Conservation (phyloP, 2,888 invertebrate genomes). For the Electrophaes corylata region DNA sequence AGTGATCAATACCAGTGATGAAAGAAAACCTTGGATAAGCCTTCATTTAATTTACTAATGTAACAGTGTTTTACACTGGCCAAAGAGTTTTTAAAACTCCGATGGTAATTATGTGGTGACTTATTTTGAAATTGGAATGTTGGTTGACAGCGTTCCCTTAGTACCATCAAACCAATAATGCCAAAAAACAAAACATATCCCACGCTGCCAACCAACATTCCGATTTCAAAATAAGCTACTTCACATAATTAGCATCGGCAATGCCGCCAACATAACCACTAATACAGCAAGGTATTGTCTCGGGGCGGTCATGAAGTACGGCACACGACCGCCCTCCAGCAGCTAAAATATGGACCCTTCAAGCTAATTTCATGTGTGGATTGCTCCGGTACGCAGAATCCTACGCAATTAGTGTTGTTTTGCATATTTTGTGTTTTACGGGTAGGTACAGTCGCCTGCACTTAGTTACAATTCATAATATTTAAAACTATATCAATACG, state of each 20-base stretch:
- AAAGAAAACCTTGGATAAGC: no score
- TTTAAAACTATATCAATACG: no score
- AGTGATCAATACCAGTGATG: no score
- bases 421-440: background rate
- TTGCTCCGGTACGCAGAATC: constrained; percentile 23
- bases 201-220: constrained; percentile 22
- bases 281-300: constrained; percentile 42
- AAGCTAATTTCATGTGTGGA: constrained; percentile 25
- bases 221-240: constrained; percentile 28
- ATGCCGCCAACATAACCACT: constrained; percentile 30
- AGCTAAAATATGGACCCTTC: constrained; percentile 15
- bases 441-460: no score
- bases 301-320: constrained; percentile 45
- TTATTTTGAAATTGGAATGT: no score
- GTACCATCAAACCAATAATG: background rate
- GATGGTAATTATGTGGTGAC: no score
- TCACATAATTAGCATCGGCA: constrained; percentile 28
- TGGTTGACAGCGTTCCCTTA: no score
- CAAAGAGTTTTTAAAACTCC: no score
- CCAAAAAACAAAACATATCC: constrained; percentile 8
- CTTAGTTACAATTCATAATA: no score
- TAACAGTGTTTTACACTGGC: no score
- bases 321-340: constrained; percentile 42
- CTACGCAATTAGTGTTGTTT: constrained; percentile 25
- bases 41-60: no score